Base-by-base conservation (phyloP, 2,113 vertebrate species). In the Perccottus glenii region DNA sequence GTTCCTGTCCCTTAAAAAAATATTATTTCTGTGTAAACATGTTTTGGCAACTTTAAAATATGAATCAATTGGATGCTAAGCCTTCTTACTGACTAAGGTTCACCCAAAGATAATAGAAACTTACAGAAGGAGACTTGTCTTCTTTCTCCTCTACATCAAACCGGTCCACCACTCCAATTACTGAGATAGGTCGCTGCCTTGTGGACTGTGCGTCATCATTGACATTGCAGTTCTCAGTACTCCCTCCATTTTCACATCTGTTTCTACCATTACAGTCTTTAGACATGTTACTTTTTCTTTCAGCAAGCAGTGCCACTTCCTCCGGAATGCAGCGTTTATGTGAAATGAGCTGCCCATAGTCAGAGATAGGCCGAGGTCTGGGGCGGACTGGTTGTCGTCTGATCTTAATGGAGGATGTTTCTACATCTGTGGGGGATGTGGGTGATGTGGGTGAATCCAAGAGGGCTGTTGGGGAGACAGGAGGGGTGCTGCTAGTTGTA, bases 291-390 rank as follows among this genome's bases (percentile, higher is more conserved):
- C 65, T 64, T 53, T 60, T 60, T 63, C 70, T 87, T 70, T 75
- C 62, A 11, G 27, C 83, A 80, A 61, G 87, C 27, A 4, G 83
- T 42, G 83, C 92, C 15, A 92, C 71, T n/a, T 99, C 95, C 87
- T 96, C 95, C 2, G 96, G 96, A 83, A 98, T 96, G n/a, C 92
- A 93, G 65, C 93, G 89, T 75, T 94, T 96, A 70, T 94, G 93
- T 81, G 91, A 76, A 0, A 82, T 62, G 75, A 94, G 85, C 71
- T 97, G 96, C 35, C 94, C 94, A 3, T 97, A 98, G 89, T 98
- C 96, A 5, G 98, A 99, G 53, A 97, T 91, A 2, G 98, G 98
- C 45, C 96, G 93, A 16, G 96, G 96, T 57, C 92, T 89, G 0
- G 90, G 78, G 67, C 90, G 92, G 19, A 84, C 89, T 51, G 88